Evolutionary conservation across 1,140 invertebrate genomes (phyloP).

Genomic region (Cardiocondyla obscurior): DNA sequence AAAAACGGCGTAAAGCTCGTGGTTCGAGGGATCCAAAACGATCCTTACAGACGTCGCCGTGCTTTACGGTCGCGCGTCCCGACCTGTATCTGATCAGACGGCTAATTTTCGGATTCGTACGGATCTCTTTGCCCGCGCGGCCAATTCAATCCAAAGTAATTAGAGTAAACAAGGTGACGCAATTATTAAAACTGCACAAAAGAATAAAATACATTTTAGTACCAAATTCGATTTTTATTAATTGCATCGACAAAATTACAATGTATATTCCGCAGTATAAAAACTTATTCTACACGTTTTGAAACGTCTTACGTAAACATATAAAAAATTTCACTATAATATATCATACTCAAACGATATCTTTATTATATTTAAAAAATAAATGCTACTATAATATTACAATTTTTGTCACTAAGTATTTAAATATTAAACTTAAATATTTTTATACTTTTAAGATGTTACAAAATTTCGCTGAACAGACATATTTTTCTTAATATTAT

Average conservation of each 20-base stretch:
- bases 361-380: neutral
- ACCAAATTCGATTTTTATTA: too few species aligned
- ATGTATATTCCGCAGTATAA: neutral
- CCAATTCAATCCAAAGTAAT: neutral
- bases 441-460: too few species aligned
- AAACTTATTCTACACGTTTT: neutral
- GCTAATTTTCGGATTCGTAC: slow-evolving; percentile 39
- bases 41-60: slow-evolving; percentile 10
- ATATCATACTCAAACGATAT: neutral
- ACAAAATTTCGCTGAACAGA: too few species aligned
- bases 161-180: neutral
- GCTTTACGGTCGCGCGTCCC: neutral
- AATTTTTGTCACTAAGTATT: neutral
- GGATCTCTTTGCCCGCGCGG: neutral
- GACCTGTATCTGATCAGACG: neutral
- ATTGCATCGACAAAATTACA: neutral
- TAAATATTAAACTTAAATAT: too few species aligned
- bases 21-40: slow-evolving; percentile 6
- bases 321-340: neutral
- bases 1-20: slow-evolving; percentile 58
- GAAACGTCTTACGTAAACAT: neutral
- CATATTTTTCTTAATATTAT: neutral
- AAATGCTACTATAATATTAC: neutral
- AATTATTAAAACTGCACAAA: neutral
- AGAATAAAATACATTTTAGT: too few species aligned